These are phyloP conservation scores for Ondatra zibethicus DNA, from an alignment of 2,113 vertebrate genomes.

Conservation along the genomic window DNA sequence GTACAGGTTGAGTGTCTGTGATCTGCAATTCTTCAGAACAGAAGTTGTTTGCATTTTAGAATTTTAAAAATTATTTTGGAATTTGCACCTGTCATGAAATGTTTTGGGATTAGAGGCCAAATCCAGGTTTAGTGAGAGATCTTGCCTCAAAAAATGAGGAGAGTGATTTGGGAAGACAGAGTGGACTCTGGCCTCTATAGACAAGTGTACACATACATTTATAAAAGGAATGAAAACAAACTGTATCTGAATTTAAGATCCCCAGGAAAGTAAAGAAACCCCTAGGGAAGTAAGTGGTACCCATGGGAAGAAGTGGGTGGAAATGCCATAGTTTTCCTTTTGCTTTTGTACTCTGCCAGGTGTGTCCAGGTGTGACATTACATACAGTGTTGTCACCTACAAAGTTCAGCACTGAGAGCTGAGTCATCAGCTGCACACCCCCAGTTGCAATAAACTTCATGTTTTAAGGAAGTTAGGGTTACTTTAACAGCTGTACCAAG, in stretches of 20 bases:
- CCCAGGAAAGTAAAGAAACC: slow-evolving; percentile 52
- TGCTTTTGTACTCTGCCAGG: not conserved
- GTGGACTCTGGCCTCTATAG: not conserved
- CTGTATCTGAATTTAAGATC: not conserved
- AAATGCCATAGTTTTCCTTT: not conserved
- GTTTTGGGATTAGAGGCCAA: not conserved
- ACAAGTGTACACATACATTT: not conserved
- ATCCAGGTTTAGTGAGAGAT: not conserved
- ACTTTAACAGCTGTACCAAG: not conserved
- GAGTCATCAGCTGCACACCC: not conserved
- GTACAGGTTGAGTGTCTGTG: not conserved
- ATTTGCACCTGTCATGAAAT: not conserved
- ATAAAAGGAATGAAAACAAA: slow-evolving; percentile 36
- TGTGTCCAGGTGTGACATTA: not conserved
- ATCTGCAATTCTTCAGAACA: not conserved
- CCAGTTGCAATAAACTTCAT: not conserved
- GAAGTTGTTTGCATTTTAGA: not conserved
- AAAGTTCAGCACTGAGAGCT: not conserved
- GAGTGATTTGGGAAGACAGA: not conserved
- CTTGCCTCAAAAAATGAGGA: not conserved
- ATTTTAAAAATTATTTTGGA: not conserved
- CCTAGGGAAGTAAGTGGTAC: not conserved
- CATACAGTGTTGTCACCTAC: not conserved
- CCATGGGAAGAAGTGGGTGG: not conserved
- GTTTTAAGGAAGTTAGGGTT: not conserved